phyloP scores from a whole-genome alignment of 2,113 vertebrate species.

The Thunnus thynnus region DNA sequence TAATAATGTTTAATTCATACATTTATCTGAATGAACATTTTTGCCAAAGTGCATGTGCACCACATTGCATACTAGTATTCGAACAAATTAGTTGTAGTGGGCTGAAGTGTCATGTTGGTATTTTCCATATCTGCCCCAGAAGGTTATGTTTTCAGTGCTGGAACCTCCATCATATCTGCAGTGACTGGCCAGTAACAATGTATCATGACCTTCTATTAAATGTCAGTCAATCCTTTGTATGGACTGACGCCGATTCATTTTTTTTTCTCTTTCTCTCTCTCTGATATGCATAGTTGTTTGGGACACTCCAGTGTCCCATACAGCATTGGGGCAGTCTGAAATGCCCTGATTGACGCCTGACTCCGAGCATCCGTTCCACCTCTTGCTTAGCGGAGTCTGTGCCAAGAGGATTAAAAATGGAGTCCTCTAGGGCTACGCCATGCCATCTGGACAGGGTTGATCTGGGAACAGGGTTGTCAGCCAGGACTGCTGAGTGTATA shows the following conservation, averaged over 20 bases:
- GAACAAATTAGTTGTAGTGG: background rate
- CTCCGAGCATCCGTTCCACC: constrained; percentile 79
- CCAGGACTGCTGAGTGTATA: constrained; percentile 69
- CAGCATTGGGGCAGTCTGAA: constrained; percentile 43
- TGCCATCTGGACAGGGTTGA: constrained; percentile 84
- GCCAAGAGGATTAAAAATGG: constrained; percentile 84
- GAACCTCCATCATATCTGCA: background rate
- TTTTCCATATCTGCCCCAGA: background rate
- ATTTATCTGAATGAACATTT: too few species aligned
- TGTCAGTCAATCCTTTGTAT: constrained; percentile 30
- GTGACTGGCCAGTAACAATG: background rate
- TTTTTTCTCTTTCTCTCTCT: too few species aligned
- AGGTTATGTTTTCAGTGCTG: background rate
- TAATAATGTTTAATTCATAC: too few species aligned
- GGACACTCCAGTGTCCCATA: constrained; percentile 14
- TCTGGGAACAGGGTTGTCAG: constrained; percentile 73
- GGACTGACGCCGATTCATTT: background rate
- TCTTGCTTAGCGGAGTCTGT: constrained; percentile 71
- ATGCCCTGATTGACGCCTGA: constrained; percentile 74
- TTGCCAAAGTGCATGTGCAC: too few species aligned
- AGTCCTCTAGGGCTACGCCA: constrained; percentile 74
- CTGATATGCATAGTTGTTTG: background rate
- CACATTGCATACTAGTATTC: background rate
- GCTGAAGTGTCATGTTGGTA: too few species aligned
- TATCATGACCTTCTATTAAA: constrained; percentile 42